These are phyloP conservation scores for Torymus auratus DNA, from an alignment of 2,888 invertebrate species.

Conservation along the genomic window DNA sequence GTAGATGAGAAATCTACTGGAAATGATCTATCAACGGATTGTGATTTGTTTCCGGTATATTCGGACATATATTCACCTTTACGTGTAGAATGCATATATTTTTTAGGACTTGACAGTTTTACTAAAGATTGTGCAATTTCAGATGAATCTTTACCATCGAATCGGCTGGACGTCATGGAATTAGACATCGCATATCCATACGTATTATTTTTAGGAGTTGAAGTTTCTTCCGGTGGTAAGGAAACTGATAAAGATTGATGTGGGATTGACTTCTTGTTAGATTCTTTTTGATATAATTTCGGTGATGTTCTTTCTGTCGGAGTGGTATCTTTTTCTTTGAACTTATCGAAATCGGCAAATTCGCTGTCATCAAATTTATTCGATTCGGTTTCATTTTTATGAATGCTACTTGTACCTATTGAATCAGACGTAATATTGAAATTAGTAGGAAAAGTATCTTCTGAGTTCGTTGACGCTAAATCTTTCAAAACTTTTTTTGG, in stretches of 20 bases:
- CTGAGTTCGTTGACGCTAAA: constrained; percentile 79
- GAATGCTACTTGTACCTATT: constrained; percentile 59
- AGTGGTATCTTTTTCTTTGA: constrained; percentile 60
- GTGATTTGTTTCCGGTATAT: constrained; percentile 63
- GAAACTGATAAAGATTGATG: constrained; percentile 84
- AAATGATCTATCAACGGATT: constrained; percentile 69
- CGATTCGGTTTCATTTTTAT: constrained; percentile 48
- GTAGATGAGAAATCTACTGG: constrained; percentile 71
- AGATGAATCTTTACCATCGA: constrained; percentile 56
- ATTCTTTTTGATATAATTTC: constrained; percentile 60
- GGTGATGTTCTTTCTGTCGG: constrained; percentile 61
- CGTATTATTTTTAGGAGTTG: constrained; percentile 69
- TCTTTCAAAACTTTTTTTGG: constrained; percentile 95
- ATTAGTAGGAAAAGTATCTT: constrained; percentile 72
- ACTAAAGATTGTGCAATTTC: constrained; percentile 69
- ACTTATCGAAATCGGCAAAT: constrained; percentile 73
- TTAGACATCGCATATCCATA: constrained; percentile 53
- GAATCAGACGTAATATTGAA: constrained; percentile 71
- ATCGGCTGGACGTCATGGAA: constrained; percentile 45
- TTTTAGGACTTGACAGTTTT: constrained; percentile 75
- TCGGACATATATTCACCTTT: constrained; percentile 70
- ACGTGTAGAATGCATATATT: constrained; percentile 66
- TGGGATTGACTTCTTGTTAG: constrained; percentile 70
- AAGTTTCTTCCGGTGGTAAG: constrained; percentile 82
- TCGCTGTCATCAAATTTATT: constrained; percentile 78